Evolutionary conservation across 2,888 invertebrate genomes (phyloP).

Genomic region (Lepetodrilus schrolli): DNA sequence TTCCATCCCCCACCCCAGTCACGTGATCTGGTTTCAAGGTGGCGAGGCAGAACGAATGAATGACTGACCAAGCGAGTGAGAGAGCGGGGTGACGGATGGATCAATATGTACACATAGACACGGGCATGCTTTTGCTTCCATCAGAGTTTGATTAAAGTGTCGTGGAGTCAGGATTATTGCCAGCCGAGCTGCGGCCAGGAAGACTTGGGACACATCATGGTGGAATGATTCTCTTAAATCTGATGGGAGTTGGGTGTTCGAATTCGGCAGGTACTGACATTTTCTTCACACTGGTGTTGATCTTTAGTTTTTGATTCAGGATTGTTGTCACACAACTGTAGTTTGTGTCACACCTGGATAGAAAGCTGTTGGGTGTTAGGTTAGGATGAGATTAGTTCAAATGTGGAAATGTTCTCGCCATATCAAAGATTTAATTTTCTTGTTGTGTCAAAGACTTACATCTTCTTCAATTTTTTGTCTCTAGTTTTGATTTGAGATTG

Average conservation of each 20-base stretch:
- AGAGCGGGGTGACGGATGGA: no score
- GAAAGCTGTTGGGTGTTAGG: neutral
- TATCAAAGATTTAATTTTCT: no score
- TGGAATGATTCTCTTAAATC: slow-evolving; percentile 24
- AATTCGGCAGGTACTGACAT: slow-evolving; percentile 12
- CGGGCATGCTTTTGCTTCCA: neutral
- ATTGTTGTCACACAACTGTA: neutral
- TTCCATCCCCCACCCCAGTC: neutral
- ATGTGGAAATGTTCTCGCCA: no score
- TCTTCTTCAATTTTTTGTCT: no score
- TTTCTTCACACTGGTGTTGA: neutral
- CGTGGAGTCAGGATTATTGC: neutral
- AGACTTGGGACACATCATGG: no score
- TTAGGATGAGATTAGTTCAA: neutral
- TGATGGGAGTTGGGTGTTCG: slow-evolving; percentile 31
- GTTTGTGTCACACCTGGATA: neutral
- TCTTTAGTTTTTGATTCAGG: neutral
- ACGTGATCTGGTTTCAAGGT: slow-evolving; percentile 20
- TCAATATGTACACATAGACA: slow-evolving; percentile 21
- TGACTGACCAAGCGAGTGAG: no score
- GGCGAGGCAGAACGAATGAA: no score
- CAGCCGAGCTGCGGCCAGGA: neutral
- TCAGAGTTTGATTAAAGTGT: slow-evolving; percentile 16
- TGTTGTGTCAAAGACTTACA: neutral
- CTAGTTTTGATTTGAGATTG: no score